A percentile compares a stretch with the other conserved stretches of the same genome.
phyloP scores from a whole-genome alignment of 1,140 invertebrate genomes.

The Bradysia coprophila region DNA sequence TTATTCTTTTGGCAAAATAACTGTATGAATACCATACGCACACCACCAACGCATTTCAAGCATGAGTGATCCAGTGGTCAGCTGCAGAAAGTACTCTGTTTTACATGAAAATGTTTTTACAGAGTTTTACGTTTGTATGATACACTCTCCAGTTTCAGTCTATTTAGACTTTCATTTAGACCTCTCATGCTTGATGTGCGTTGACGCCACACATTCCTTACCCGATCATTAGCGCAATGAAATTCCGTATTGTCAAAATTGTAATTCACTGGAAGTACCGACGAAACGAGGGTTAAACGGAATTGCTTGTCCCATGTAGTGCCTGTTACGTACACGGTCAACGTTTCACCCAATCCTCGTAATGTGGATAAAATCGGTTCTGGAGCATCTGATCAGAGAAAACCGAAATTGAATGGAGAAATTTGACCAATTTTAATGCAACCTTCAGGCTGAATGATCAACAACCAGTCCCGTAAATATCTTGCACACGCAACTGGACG shows the following conservation, averaged over 20 bases:
- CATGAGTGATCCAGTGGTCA: too few relatives aligned
- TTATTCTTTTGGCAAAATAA: background rate
- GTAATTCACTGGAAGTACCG: background rate
- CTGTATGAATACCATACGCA: background rate
- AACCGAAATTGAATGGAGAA: slow-evolving; percentile 4
- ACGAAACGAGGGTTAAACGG: slow-evolving; percentile 14
- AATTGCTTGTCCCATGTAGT: slow-evolving; percentile 60
- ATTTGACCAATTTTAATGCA: background rate
- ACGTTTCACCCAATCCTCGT: slow-evolving; percentile 49
- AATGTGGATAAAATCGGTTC: slow-evolving; percentile 42
- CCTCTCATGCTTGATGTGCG: too few relatives aligned
- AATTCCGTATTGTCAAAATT: slow-evolving; percentile 1
- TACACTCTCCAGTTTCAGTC: too few relatives aligned
- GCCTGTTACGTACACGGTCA: slow-evolving; percentile 50
- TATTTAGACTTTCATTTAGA: too few relatives aligned
- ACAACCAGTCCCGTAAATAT: slow-evolving; percentile 43
- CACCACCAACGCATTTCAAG: background rate
- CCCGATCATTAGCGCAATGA: background rate
- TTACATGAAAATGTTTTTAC: too few relatives aligned
- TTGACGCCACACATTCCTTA: too few relatives aligned
- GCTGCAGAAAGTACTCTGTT: too few relatives aligned
- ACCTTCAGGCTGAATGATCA: slow-evolving; percentile 39
- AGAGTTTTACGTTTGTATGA: too few relatives aligned
- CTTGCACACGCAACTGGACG: slow-evolving; percentile 44
- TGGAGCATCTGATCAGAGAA: slow-evolving; percentile 41